Evolutionary conservation across 2,888 invertebrate species (phyloP).

Genomic region (Dryocosmus kuriphilus): DNA sequence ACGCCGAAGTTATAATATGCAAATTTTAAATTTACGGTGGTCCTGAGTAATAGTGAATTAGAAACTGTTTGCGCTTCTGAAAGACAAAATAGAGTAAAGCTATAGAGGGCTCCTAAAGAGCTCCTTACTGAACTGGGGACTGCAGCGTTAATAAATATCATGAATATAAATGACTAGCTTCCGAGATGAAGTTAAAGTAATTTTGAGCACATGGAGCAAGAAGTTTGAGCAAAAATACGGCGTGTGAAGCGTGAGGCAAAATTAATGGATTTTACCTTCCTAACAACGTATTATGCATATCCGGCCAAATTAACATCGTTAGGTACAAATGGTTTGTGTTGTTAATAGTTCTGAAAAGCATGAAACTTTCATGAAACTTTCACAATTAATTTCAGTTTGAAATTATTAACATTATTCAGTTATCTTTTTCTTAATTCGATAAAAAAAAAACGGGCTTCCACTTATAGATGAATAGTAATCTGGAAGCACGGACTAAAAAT

Average conservation of each 20-base stretch:
- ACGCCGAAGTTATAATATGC: constrained; percentile 22
- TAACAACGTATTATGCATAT: constrained; percentile 26
- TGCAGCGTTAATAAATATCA: constrained; percentile 31
- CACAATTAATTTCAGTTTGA: background rate
- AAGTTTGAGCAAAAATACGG: constrained; percentile 30
- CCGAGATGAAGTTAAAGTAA: constrained; percentile 32
- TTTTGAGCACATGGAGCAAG: constrained; percentile 38
- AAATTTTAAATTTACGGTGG: constrained; percentile 34
- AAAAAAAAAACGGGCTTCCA: background rate
- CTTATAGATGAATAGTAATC: no score
- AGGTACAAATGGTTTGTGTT: constrained; percentile 14
- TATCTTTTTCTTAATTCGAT: background rate
- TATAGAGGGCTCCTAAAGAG: constrained; percentile 13
- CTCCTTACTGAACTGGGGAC: constrained; percentile 22
- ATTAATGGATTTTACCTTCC: constrained; percentile 30
- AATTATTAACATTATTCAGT: background rate
- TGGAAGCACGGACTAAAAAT: no score
- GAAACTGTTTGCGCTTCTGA: constrained; percentile 28
- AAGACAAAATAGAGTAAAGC: constrained; percentile 16
- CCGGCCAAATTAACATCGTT: constrained; percentile 23
- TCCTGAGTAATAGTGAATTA: constrained; percentile 24
- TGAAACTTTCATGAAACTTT: background rate
- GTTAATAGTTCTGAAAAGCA: constrained; percentile 4
- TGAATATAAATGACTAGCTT: constrained; percentile 35
- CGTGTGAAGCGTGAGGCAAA: constrained; percentile 6